Percentiles rank a stretch among this genome's conserved stretches.
Conservation (phyloP, 2,888 invertebrate species). For the Drosophila vallismaia region DNA sequence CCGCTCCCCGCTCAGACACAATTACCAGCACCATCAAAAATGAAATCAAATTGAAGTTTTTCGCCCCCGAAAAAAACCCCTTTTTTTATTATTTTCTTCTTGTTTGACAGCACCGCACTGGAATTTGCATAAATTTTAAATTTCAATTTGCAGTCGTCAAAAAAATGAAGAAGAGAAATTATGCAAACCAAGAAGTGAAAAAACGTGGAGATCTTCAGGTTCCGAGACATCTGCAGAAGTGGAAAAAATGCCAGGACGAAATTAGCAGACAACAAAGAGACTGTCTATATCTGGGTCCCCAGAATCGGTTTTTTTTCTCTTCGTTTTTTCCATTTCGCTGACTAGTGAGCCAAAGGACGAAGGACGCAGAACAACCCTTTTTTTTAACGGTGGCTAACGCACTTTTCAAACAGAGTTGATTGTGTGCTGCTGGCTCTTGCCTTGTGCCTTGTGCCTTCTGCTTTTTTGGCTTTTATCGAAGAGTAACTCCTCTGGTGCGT, state of each 20-base stretch:
- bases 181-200: constrained; percentile 30
- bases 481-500: constrained; percentile 43
- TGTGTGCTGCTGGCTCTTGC: constrained; percentile 30
- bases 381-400: constrained; percentile 31
- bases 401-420: constrained; percentile 26
- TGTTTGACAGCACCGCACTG: constrained; percentile 64
- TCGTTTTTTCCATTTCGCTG: not conserved
- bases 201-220: constrained; percentile 35
- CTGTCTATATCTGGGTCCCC: constrained; percentile 17
- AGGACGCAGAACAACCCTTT: constrained; percentile 28
- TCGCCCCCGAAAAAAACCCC: constrained; percentile 27
- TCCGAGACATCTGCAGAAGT: constrained; percentile 36
- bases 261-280: constrained; percentile 76
- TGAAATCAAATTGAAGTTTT: constrained; percentile 56
- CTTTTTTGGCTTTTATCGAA: constrained; percentile 48
- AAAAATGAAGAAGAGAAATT: constrained; percentile 32
- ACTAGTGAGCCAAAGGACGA: constrained; percentile 17
- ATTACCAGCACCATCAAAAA: constrained; percentile 67
- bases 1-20: constrained; percentile 34
- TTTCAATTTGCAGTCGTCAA: constrained; percentile 70
- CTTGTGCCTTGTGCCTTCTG: constrained; percentile 27
- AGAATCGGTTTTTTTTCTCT: not conserved
- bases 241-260: constrained; percentile 49
- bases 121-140: constrained; percentile 79
- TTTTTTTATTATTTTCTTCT: constrained; percentile 38